Evolutionary conservation across 2,888 invertebrate genomes (phyloP).

Genomic region (Perizoma affinitatum): DNA sequence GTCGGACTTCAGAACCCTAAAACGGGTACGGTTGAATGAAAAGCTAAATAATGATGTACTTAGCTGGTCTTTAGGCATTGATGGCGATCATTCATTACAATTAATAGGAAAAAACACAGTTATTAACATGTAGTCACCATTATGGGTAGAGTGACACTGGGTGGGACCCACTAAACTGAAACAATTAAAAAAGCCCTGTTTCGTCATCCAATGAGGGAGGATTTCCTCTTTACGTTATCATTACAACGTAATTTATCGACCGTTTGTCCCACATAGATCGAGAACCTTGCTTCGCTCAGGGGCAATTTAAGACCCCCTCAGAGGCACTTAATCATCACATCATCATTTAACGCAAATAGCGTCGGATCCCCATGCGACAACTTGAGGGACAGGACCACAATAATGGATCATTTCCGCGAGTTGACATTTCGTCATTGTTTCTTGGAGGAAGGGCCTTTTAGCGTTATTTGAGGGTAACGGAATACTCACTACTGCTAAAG

Average conservation of each 20-base stretch:
- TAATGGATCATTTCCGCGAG: conserved; percentile 74
- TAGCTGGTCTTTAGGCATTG: too few species aligned
- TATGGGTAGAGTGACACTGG: too few species aligned
- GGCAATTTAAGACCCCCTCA: conserved; percentile 57
- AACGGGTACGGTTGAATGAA: too few species aligned
- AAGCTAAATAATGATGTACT: too few species aligned
- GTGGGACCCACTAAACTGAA: too few species aligned
- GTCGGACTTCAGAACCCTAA: too few species aligned
- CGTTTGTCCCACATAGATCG: conserved; percentile 33
- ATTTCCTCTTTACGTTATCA: conserved; percentile 26
- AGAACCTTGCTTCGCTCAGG: conserved; percentile 37
- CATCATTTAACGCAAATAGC: conserved; percentile 62
- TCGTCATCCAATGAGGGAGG: conserved; percentile 23
- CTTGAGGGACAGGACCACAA: conserved; percentile 59
- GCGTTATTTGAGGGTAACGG: conserved; percentile 47
- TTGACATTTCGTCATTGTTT: conserved; percentile 64
- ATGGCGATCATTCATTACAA: not conserved
- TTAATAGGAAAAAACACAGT: too few species aligned
- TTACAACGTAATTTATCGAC: conserved; percentile 33
- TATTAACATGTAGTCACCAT: too few species aligned
- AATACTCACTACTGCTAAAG: conserved; percentile 8
- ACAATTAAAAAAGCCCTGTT: conserved; percentile 21
- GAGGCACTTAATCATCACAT: conserved; percentile 66
- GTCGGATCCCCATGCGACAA: conserved; percentile 60
- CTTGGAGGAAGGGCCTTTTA: conserved; percentile 56